Conservation (phyloP, 2,888 invertebrate species). For the Notodonta ziczac region DNA sequence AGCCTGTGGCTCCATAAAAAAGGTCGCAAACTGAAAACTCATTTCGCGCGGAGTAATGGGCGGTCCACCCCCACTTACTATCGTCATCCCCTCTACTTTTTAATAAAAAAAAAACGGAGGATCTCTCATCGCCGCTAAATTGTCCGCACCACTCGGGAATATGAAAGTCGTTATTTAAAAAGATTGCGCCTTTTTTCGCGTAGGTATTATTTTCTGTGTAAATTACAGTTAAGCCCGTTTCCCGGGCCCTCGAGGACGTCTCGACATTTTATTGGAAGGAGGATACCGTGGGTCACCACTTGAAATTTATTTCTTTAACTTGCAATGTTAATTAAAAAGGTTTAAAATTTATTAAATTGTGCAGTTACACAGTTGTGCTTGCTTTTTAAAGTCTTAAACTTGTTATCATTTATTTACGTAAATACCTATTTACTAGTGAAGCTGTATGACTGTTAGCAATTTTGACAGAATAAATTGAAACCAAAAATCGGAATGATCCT, state of each 20-base stretch:
- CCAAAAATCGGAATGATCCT: not conserved
- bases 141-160: conserved; percentile 76
- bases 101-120: conserved; percentile 63
- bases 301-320: conserved; percentile 60
- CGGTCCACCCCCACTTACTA: conserved; percentile 63
- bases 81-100: conserved; percentile 64
- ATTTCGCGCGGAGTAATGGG: conserved; percentile 76
- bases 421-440: no score
- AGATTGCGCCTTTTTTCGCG: conserved; percentile 68
- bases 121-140: conserved; percentile 82
- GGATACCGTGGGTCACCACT: conserved; percentile 49
- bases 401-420: no score
- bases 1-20: conserved; percentile 57
- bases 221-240: conserved; percentile 74
- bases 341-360: conserved; percentile 14
- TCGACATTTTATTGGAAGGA: conserved; percentile 67
- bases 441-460: no score
- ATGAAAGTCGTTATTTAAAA: conserved; percentile 83
- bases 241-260: conserved; percentile 54
- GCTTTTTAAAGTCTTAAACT: not conserved
- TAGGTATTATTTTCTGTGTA: conserved; percentile 79
- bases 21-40: conserved; percentile 77
- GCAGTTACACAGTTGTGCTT: not conserved
- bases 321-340: conserved; percentile 42
- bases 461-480: not conserved